Conservation (phyloP, 2,113 vertebrate genomes). For the Burhinus oedicnemus region DNA sequence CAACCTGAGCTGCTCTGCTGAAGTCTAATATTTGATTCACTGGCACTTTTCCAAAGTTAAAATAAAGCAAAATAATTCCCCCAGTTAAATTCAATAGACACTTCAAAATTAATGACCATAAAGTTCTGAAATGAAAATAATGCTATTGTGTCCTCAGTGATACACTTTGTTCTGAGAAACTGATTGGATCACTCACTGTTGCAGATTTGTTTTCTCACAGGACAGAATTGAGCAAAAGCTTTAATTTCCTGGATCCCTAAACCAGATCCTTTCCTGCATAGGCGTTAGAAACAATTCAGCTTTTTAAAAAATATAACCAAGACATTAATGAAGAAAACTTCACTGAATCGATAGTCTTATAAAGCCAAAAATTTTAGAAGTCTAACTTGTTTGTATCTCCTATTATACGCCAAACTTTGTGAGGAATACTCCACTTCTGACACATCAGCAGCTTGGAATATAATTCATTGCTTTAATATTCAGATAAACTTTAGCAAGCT, state of each 20-base stretch:
- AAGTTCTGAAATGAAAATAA: background rate
- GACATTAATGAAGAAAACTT: background rate
- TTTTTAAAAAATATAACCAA: background rate
- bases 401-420: background rate
- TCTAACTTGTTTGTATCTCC: background rate
- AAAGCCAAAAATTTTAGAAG: background rate
- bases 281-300: background rate
- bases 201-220: background rate
- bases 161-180: background rate
- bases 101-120: slow-evolving; percentile 1
- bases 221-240: background rate
- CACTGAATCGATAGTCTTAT: background rate
- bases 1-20: background rate
- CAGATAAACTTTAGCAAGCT: background rate
- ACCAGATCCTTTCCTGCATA: background rate
- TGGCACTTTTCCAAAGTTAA: background rate
- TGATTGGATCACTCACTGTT: background rate
- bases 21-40: background rate
- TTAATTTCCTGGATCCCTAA: background rate
- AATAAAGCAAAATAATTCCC: background rate
- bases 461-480: background rate
- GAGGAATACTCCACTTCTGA: background rate
- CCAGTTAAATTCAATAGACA: background rate
- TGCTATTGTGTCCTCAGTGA: background rate
- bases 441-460: background rate